Evolutionary conservation across 2,113 vertebrate genomes (phyloP).

Genomic region (Peromyscus polionotus): DNA sequence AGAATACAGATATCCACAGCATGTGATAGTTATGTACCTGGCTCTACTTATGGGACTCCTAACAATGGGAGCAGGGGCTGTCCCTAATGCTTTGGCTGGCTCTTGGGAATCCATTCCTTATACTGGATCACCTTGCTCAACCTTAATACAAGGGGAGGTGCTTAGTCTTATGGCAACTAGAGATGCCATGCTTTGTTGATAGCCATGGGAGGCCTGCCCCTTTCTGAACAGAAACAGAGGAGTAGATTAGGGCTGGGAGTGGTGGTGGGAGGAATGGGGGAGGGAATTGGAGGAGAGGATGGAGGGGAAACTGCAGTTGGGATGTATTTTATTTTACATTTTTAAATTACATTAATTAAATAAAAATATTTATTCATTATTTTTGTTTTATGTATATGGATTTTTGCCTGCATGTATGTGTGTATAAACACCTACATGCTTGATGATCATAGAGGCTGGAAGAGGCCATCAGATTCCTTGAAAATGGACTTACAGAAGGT

Average conservation of each 20-base stretch:
- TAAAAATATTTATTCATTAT: neutral
- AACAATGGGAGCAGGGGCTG: too few species aligned
- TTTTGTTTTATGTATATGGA: neutral
- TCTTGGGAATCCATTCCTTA: too few species aligned
- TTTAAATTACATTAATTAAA: neutral
- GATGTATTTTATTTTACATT: too few species aligned
- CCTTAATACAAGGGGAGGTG: too few species aligned
- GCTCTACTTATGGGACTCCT: neutral
- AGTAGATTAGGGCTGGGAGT: neutral
- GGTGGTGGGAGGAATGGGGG: accelerated
- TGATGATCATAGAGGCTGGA: neutral
- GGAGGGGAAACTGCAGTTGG: neutral
- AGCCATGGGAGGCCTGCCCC: neutral
- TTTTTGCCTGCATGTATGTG: neutral
- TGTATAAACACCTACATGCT: neutral
- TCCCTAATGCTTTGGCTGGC: too few species aligned
- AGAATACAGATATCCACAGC: too few species aligned
- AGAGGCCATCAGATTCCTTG: neutral
- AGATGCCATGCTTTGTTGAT: neutral
- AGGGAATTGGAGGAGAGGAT: neutral
- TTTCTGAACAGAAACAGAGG: neutral
- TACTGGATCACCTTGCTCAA: too few species aligned
- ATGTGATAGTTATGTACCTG: neutral
- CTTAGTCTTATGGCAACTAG: too few species aligned
- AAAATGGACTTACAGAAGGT: neutral